phyloP scores from a whole-genome alignment of 2,888 invertebrate species.

The Agriopis aurantiaria region DNA sequence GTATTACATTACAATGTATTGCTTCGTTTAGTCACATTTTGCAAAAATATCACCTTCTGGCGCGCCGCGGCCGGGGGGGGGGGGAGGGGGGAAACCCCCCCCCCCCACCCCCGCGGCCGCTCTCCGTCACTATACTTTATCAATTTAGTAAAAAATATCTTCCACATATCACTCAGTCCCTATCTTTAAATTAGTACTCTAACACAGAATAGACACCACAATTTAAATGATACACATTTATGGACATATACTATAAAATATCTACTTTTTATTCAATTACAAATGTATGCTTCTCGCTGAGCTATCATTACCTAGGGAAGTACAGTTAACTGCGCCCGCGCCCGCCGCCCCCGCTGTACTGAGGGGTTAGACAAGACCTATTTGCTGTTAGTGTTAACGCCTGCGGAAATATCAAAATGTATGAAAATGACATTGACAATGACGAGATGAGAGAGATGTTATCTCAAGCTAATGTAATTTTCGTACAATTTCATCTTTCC shows the following conservation, averaged over 20 bases:
- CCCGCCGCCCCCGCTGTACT: neutral
- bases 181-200: constrained; percentile 81
- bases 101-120: constrained; percentile 54
- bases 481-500: no score
- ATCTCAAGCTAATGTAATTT: no score
- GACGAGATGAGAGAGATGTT: no score
- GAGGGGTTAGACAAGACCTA: no score
- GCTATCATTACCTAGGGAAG: constrained; percentile 55
- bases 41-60: constrained; percentile 88
- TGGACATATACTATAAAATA: constrained; percentile 82
- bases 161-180: constrained; percentile 80
- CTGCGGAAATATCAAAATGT: no score
- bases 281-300: constrained; percentile 70
- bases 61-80: constrained; percentile 32
- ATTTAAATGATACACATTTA: constrained; percentile 84
- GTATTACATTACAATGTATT: constrained; percentile 91
- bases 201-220: constrained; percentile 86
- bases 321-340: constrained; percentile 5
- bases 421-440: no score
- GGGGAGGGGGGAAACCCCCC: constrained; percentile 46
- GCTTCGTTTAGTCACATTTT: constrained; percentile 91
- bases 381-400: no score
- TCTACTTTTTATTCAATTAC: constrained; percentile 75
- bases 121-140: constrained; percentile 58
- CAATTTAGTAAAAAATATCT: constrained; percentile 81